Conservation (phyloP, 2,797 vertebrate genomes). For the Lepus townsendii region DNA sequence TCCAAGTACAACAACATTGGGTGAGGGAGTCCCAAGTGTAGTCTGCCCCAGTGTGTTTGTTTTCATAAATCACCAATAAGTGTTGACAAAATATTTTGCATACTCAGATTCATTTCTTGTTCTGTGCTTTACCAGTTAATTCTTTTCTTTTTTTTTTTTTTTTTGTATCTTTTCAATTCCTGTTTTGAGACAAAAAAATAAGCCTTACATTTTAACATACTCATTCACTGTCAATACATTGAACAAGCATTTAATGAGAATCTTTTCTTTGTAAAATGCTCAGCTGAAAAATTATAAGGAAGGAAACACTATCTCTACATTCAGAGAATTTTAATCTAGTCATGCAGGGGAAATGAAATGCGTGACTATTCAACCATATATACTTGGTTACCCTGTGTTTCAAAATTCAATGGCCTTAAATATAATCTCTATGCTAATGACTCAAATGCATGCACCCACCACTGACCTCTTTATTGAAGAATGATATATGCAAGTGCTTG, state of each 20-base stretch:
- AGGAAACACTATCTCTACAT: background rate
- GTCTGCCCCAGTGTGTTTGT: too few species aligned
- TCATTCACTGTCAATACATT: background rate
- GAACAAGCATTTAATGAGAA: background rate
- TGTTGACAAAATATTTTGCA: background rate
- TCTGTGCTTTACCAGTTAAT: background rate
- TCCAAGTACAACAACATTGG: too few species aligned
- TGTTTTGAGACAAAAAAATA: background rate
- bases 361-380: background rate
- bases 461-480: background rate
- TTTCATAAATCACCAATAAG: background rate
- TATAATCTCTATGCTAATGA: background rate
- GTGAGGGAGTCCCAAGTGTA: too few species aligned
- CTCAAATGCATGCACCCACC: background rate
- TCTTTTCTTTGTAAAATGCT: background rate
- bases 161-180: background rate
- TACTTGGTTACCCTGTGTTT: background rate
- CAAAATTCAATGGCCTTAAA: background rate
- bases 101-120: background rate
- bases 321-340: background rate
- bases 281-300: background rate
- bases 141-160: conserved; percentile 47
- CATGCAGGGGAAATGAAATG: background rate
- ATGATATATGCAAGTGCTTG: background rate
- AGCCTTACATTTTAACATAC: background rate